Conservation (phyloP, 1,140 invertebrate genomes). For the Galendromus occidentalis region DNA sequence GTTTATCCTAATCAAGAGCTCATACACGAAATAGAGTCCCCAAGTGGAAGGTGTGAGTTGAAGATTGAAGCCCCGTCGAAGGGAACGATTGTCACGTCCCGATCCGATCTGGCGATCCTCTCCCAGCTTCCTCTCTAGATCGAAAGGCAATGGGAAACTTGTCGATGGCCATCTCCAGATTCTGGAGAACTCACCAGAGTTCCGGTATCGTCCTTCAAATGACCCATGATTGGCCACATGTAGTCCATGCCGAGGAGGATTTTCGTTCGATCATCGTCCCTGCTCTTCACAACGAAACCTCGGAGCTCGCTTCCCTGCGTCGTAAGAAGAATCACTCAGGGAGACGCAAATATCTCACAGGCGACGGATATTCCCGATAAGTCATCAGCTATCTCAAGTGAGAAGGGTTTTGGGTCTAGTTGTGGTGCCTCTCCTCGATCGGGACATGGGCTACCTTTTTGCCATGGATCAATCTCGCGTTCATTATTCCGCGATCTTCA, state of each 20-base stretch:
- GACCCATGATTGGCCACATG: not conserved
- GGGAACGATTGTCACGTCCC: not conserved
- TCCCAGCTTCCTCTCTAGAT: not conserved
- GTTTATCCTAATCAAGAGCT: too few species aligned
- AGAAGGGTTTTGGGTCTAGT: not conserved
- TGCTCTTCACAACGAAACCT: not conserved
- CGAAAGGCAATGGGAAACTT: not conserved
- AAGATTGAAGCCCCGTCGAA: too few species aligned
- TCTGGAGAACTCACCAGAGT: not conserved
- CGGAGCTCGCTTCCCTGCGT: not conserved
- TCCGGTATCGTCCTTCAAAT: not conserved
- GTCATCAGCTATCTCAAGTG: too few species aligned
- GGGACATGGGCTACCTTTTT: not conserved
- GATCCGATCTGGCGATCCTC: not conserved
- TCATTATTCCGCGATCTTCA: not conserved
- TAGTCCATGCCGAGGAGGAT: not conserved
- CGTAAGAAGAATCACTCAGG: not conserved
- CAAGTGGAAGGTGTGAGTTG: too few species aligned
- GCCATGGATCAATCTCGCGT: not conserved
- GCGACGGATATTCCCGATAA: too few species aligned
- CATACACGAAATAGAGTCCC: too few species aligned
- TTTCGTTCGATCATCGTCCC: not conserved
- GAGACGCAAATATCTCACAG: too few species aligned
- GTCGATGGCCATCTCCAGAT: not conserved
- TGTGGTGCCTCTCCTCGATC: not conserved